A percentile compares a stretch with the other conserved stretches of the same genome.
Evolutionary conservation across 2,113 vertebrate species (phyloP).

Genomic region (Periophthalmodon schlosseri): DNA sequence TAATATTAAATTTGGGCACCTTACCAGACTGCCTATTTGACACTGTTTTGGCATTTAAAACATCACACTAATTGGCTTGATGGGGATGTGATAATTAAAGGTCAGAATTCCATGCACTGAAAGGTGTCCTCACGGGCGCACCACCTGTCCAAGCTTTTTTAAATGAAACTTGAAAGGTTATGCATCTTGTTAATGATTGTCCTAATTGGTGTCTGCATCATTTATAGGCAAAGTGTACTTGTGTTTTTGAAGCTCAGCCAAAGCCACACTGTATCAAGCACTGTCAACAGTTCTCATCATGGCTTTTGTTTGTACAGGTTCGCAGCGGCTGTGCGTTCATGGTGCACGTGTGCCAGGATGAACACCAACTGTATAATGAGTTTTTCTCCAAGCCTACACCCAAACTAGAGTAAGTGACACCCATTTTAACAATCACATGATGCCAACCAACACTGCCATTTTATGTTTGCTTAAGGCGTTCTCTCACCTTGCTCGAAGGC

Average conservation of each 20-base stretch:
- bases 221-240: slow-evolving; percentile 27
- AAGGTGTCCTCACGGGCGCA: slow-evolving; percentile 16
- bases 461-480: slow-evolving; percentile 4
- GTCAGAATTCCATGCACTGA: slow-evolving; percentile 42
- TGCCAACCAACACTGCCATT: too few relatives aligned
- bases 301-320: slow-evolving; percentile 77
- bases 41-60: slow-evolving; percentile 43
- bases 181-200: slow-evolving; percentile 51
- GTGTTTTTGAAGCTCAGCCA: slow-evolving; percentile 32
- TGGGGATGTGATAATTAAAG: slow-evolving; percentile 59
- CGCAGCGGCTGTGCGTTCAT: slow-evolving; percentile 98
- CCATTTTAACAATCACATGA: too few relatives aligned
- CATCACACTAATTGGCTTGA: slow-evolving; percentile 54
- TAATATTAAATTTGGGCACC: slow-evolving; percentile 17
- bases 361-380: slow-evolving; percentile 94
- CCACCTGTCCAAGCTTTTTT: slow-evolving; percentile 26
- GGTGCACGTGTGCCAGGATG: slow-evolving; percentile 98
- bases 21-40: slow-evolving; percentile 13
- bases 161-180: slow-evolving; percentile 46
- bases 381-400: slow-evolving; percentile 93
- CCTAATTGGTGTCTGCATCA: slow-evolving; percentile 26
- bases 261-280: slow-evolving; percentile 4
- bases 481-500: background rate
- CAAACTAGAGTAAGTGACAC: slow-evolving; percentile 90
- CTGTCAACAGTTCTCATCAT: slow-evolving; percentile 19